Evolutionary conservation across 2,888 invertebrate genomes (phyloP).

Genomic region (Rhagonycha fulva): DNA sequence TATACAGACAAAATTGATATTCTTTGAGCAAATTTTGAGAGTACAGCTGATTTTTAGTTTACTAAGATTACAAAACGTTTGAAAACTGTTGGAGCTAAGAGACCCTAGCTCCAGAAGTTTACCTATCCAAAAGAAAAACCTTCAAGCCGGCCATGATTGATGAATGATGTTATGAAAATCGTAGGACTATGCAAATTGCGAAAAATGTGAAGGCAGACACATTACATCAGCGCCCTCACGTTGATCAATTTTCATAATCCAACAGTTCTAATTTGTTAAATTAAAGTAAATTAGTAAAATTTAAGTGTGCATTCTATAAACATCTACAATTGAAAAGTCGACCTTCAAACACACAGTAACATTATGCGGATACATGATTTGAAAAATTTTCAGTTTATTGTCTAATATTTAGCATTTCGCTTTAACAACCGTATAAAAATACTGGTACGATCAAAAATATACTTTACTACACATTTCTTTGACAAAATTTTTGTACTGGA

Average conservation of each 20-base stretch:
- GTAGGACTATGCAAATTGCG: neutral
- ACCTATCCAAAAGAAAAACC: neutral
- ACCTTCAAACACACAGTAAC: neutral
- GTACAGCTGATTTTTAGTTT: too few relatives aligned
- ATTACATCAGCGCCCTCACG: neutral
- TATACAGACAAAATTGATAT: too few relatives aligned
- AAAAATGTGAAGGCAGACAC: neutral
- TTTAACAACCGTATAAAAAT: slow-evolving; percentile 28
- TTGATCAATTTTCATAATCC: neutral
- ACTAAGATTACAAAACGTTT: too few relatives aligned
- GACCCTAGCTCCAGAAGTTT: too few relatives aligned
- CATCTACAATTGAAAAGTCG: neutral
- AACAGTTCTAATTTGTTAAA: slow-evolving; percentile 1
- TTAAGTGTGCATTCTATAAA: neutral
- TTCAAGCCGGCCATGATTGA: neutral
- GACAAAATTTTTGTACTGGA: neutral
- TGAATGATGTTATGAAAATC: neutral
- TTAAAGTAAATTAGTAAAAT: slow-evolving; percentile 1
- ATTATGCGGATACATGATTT: neutral
- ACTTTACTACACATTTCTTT: neutral
- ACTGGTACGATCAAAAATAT: slow-evolving; percentile 26
- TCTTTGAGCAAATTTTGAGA: too few relatives aligned
- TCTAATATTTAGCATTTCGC: slow-evolving; percentile 11
- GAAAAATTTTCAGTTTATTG: slow-evolving; percentile 13
- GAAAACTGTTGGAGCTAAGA: too few relatives aligned